Percentiles rank a stretch among this genome's conserved stretches.
These are phyloP conservation scores for Ophiothrix spiculata DNA, from an alignment of 35 echinoderm and acorn worm genomes.

Conservation along the genomic window DNA sequence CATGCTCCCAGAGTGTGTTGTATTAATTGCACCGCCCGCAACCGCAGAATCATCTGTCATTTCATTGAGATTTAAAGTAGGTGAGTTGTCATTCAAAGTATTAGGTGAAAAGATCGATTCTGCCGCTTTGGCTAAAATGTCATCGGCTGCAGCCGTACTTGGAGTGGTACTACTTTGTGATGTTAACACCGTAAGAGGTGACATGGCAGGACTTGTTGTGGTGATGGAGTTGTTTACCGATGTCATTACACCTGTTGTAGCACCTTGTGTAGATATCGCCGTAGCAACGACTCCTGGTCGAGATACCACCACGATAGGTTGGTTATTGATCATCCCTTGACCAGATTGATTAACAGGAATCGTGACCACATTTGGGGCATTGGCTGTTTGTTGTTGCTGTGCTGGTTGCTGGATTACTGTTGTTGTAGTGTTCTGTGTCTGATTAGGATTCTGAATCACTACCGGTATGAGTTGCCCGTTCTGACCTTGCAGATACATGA, in stretches of 20 bases:
- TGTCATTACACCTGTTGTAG: not conserved
- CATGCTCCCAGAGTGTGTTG: not conserved
- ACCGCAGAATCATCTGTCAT: not conserved
- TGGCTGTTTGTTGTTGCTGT: no score
- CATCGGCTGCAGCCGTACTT: constrained; percentile 24
- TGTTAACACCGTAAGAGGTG: not conserved
- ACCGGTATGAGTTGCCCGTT: constrained; percentile 93
- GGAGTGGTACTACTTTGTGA: not conserved
- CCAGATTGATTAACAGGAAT: constrained; percentile 23
- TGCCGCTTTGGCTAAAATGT: constrained; percentile 76
- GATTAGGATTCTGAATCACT: constrained; percentile 52
- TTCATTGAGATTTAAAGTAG: constrained; percentile 31
- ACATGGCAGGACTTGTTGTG: not conserved
- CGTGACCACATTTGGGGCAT: not conserved
- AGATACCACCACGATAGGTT: no score
- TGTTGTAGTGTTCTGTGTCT: constrained; percentile 24
- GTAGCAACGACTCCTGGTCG: no score
- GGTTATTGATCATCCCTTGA: not conserved
- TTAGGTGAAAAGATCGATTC: constrained; percentile 68
- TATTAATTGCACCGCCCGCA: not conserved
- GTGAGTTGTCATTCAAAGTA: constrained; percentile 27
- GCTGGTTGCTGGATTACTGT: constrained; percentile 50
- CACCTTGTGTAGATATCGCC: no score
- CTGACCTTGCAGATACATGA: constrained; percentile 87
- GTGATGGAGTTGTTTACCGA: not conserved